A percentile compares a stretch with the other conserved stretches of the same genome.
Conservation (phyloP, 1,140 invertebrate species). For the Zaprionus inermis region DNA sequence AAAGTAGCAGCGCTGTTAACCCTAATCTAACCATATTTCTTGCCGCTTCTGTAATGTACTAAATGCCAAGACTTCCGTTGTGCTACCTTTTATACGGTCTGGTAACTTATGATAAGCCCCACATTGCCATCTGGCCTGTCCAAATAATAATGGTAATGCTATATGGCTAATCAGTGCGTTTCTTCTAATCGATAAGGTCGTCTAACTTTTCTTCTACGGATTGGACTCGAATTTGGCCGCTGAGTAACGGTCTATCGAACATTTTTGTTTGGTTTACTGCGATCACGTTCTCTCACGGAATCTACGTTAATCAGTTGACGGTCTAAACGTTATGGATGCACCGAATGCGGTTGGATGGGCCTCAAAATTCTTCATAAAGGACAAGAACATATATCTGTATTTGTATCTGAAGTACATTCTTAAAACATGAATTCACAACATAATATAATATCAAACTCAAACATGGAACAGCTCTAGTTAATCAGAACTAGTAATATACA, state of each 20-base stretch:
- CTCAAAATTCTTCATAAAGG: not conserved
- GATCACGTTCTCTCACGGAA: not conserved
- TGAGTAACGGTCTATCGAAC: slow-evolving; percentile 1
- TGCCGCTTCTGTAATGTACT: not conserved
- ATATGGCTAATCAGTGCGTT: slow-evolving; percentile 1
- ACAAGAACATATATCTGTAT: not conserved
- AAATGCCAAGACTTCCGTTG: not conserved
- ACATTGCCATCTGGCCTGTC: not conserved
- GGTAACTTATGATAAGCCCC: not conserved
- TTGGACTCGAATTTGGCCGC: not conserved
- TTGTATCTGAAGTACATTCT: not conserved
- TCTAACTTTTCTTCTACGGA: not conserved
- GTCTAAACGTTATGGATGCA: not conserved
- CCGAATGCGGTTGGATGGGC: not conserved
- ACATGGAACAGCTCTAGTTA: not conserved
- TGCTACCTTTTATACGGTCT: not conserved
- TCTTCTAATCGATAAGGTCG: not conserved
- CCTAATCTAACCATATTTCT: slow-evolving; percentile 1
- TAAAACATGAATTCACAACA: not conserved
- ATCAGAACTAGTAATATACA: not conserved
- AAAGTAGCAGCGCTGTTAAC: not conserved
- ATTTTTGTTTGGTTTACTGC: not conserved
- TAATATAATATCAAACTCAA: not conserved
- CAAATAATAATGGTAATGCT: not conserved
- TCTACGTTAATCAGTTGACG: not conserved